These are phyloP conservation scores for Lateolabrax maculatus DNA, from an alignment of 2,797 vertebrate genomes.

Conservation along the genomic window DNA sequence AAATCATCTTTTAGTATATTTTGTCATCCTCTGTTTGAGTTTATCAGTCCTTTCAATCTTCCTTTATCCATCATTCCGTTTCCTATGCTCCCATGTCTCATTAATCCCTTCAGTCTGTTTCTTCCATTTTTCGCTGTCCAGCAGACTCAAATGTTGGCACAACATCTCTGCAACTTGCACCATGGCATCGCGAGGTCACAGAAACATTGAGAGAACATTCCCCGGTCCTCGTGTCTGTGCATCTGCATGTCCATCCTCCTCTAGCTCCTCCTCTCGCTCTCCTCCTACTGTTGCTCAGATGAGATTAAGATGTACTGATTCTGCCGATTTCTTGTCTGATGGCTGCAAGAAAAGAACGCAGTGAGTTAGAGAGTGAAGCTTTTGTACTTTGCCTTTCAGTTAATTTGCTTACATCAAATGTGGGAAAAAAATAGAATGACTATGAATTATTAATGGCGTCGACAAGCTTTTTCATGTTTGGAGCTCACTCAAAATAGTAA, in stretches of 20 bases:
- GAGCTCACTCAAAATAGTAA: neutral
- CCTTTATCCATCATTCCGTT: constrained; percentile 33
- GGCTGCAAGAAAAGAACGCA: constrained; percentile 78
- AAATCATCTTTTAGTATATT: constrained; percentile 36
- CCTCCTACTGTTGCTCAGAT: constrained; percentile 75
- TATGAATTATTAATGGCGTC: neutral
- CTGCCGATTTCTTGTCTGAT: constrained; percentile 98
- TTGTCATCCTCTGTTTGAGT: constrained; percentile 63
- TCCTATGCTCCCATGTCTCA: constrained; percentile 30
- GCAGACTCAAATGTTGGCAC: constrained; percentile 89
- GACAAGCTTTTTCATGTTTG: neutral
- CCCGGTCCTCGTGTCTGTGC: constrained; percentile 83
- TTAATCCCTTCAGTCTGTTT: constrained; percentile 33
- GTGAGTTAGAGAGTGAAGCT: neutral
- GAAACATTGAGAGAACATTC: constrained; percentile 86
- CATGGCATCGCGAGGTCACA: constrained; percentile 79
- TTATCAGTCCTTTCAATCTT: constrained; percentile 48
- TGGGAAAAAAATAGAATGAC: neutral
- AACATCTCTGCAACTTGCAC: constrained; percentile 86
- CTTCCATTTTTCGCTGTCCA: constrained; percentile 81
- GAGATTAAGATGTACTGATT: constrained; percentile 94
- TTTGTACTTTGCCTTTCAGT: neutral
- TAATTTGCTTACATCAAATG: neutral
- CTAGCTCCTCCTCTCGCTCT: constrained; percentile 76
- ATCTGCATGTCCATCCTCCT: constrained; percentile 82